Percentiles rank a stretch among this genome's conserved stretches.
These are phyloP conservation scores for Polypedilum vanderplanki DNA, from an alignment of 1,140 invertebrate species.

Conservation along the genomic window DNA sequence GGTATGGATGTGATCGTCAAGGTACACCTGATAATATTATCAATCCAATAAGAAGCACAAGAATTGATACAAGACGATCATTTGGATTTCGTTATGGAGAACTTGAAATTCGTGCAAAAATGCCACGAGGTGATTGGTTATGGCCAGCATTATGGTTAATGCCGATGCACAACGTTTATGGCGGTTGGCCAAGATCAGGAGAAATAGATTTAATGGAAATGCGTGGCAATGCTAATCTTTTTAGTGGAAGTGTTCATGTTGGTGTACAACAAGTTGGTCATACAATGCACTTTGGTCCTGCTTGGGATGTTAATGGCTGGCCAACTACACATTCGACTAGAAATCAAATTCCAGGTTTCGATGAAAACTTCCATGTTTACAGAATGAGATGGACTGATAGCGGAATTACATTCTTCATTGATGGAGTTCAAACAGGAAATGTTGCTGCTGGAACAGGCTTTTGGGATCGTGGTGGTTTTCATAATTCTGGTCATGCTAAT, in stretches of 20 bases:
- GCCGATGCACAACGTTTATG: constrained; percentile 51
- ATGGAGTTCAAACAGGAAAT: constrained; percentile 35
- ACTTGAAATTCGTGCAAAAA: constrained; percentile 60
- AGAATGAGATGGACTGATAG: constrained; percentile 34
- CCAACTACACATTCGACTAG: constrained; percentile 38
- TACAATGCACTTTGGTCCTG: constrained; percentile 51
- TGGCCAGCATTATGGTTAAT: constrained; percentile 62
- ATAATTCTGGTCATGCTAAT: constrained; percentile 23
- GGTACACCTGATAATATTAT: constrained; percentile 46
- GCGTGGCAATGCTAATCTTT: constrained; percentile 50
- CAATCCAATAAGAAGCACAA: constrained; percentile 58
- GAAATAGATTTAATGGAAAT: constrained; percentile 53
- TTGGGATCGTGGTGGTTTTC: constrained; percentile 40
- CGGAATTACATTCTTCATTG: constrained; percentile 34
- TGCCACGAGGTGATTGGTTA: constrained; percentile 66
- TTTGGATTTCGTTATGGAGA: constrained; percentile 61
- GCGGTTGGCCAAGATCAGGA: constrained; percentile 50
- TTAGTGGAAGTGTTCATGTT: constrained; percentile 46
- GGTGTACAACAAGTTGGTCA: constrained; percentile 44
- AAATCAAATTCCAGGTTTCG: constrained; percentile 34
- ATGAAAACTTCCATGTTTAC: constrained; percentile 36
- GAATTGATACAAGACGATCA: constrained; percentile 54
- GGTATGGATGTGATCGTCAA: constrained; percentile 47
- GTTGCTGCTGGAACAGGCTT: constrained; percentile 38
- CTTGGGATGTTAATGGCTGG: constrained; percentile 42